Conservation (phyloP, 1,140 invertebrate genomes). For the Grapholita molesta region DNA sequence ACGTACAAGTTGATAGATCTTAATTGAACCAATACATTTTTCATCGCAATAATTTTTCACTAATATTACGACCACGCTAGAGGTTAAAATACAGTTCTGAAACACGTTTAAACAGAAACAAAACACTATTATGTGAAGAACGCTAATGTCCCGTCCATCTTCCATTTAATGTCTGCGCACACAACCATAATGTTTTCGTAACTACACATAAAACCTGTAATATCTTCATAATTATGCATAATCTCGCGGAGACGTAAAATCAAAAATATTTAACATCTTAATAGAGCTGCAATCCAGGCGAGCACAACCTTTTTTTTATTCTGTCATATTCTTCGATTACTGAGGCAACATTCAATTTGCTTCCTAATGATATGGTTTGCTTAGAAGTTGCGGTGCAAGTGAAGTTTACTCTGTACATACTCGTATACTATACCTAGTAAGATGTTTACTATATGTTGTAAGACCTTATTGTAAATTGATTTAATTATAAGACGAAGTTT, state of each 20-base stretch:
- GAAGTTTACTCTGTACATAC: too few relatives aligned
- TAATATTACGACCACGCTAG: too few relatives aligned
- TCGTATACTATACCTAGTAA: too few relatives aligned
- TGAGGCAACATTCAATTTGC: neutral
- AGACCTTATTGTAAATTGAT: too few relatives aligned
- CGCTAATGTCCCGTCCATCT: neutral
- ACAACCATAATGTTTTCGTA: neutral
- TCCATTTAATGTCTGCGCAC: constrained; percentile 2
- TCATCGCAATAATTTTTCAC: too few relatives aligned
- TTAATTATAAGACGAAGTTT: too few relatives aligned
- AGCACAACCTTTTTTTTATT: neutral
- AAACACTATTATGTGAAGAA: neutral
- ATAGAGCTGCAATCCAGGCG: constrained; percentile 4
- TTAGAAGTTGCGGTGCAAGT: neutral
- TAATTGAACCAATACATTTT: too few relatives aligned
- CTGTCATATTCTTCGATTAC: neutral
- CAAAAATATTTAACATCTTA: constrained; percentile 6
- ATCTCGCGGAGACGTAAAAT: constrained; percentile 1
- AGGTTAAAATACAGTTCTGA: neutral
- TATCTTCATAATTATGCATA: neutral
- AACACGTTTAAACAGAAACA: neutral
- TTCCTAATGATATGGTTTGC: neutral
- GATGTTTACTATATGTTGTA: too few relatives aligned
- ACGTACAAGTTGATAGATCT: too few relatives aligned
- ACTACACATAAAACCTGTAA: neutral